A percentile compares a stretch with the other conserved stretches of the same genome.
phyloP scores from a whole-genome alignment of 2,797 vertebrate genomes.

The Danio choprae region DNA sequence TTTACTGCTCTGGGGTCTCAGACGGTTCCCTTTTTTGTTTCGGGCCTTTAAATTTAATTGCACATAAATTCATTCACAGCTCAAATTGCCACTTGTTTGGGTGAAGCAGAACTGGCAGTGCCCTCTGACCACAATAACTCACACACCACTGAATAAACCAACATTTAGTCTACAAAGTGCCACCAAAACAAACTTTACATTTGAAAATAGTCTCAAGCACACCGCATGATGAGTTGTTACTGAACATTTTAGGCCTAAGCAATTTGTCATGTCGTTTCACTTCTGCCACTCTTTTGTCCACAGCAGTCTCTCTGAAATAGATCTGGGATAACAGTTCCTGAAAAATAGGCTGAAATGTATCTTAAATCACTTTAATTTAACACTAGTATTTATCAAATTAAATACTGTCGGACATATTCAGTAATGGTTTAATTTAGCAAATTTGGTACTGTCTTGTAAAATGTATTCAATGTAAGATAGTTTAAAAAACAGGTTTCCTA shows the following conservation, averaged over 20 bases:
- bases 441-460: too few species aligned
- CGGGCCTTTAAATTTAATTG: conserved; percentile 64
- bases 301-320: background rate
- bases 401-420: background rate
- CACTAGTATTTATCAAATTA: background rate
- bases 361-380: conserved; percentile 9
- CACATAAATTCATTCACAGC: conserved; percentile 49
- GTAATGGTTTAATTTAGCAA: background rate
- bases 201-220: conserved; percentile 4
- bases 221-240: background rate
- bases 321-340: background rate
- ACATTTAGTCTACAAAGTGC: conserved; percentile 33
- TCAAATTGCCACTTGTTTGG: conserved; percentile 36
- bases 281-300: conserved; percentile 16
- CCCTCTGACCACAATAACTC: conserved; percentile 9
- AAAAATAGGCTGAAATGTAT: background rate
- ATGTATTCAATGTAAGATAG: too few species aligned
- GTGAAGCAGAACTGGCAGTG: conserved; percentile 24
- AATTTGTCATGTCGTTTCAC: background rate
- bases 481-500: too few species aligned
- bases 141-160: conserved; percentile 34
- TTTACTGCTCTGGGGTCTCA: conserved; percentile 63
- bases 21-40: conserved; percentile 61
- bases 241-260: background rate
- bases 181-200: conserved; percentile 22